phyloP scores from a whole-genome alignment of 2,797 vertebrate genomes.

The Antrozous pallidus region DNA sequence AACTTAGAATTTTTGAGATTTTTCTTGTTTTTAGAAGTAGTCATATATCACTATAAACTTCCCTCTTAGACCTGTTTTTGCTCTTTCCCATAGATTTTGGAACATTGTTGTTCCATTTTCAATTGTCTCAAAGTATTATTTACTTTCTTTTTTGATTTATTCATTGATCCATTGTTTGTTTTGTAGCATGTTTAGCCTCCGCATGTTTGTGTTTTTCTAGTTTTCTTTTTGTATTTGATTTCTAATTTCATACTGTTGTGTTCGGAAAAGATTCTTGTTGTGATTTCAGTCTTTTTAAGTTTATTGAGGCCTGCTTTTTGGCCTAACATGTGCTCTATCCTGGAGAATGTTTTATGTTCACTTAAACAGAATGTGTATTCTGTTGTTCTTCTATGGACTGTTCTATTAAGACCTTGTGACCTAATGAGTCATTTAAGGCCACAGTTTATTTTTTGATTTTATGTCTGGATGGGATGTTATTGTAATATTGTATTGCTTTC shows the following conservation, averaged over 20 bases:
- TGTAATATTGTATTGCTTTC: not conserved
- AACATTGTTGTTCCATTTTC: not conserved
- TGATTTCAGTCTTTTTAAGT: not conserved
- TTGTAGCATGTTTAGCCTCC: not conserved
- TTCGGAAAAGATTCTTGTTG: not conserved
- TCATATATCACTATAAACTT: not conserved
- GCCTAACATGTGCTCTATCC: not conserved
- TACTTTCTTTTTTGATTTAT: not conserved
- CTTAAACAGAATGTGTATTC: not conserved
- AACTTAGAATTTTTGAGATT: not conserved
- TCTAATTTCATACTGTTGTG: not conserved
- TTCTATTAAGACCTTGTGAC: not conserved
- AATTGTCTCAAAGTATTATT: not conserved
- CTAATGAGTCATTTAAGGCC: not conserved
- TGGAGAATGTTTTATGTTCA: not conserved
- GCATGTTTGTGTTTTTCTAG: not conserved
- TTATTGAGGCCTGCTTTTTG: not conserved
- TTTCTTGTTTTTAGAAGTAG: not conserved
- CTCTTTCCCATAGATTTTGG: not conserved
- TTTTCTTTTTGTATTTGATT: not conserved
- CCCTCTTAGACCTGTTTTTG: not conserved
- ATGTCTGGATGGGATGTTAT: not conserved
- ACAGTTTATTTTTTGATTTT: not conserved
- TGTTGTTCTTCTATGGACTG: not conserved
- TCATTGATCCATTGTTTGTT: not conserved